These are phyloP conservation scores for Syndactyla subalaris DNA, from an alignment of 2,797 vertebrate species.

Conservation along the genomic window DNA sequence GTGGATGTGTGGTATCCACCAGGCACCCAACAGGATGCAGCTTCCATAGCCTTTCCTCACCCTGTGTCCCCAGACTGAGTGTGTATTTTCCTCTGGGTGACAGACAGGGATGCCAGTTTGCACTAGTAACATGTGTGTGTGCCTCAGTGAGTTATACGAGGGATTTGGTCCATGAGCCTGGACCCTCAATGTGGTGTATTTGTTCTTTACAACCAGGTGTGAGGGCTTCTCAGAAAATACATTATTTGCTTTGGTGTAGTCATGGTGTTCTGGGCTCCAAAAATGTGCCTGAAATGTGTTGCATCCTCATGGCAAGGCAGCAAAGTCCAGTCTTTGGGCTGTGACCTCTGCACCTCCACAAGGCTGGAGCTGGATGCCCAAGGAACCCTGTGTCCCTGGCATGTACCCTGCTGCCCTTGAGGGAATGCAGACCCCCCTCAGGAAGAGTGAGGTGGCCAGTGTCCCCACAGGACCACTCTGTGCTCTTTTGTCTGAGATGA, in stretches of 20 bases:
- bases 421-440: not conserved
- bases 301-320: not conserved
- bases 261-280: not conserved
- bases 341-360: not conserved
- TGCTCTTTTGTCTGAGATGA: constrained; percentile 40
- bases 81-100: not conserved
- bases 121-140: not conserved
- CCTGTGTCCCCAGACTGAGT: not conserved
- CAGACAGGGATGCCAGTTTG: not conserved
- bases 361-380: not conserved
- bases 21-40: not conserved
- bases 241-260: not conserved
- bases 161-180: not conserved
- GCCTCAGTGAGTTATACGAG: not conserved
- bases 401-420: not conserved
- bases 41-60: not conserved
- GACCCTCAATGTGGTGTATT: not conserved
- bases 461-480: not conserved
- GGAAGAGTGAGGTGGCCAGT: not conserved
- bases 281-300: not conserved
- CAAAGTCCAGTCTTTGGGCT: not conserved
- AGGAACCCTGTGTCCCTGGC: not conserved
- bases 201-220: not conserved
- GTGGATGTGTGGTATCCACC: not conserved
- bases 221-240: not conserved